A percentile compares a stretch with the other conserved stretches of the same genome.
These are phyloP conservation scores for Salpingus planirostris DNA, from an alignment of 2,888 invertebrate species.

Conservation along the genomic window DNA sequence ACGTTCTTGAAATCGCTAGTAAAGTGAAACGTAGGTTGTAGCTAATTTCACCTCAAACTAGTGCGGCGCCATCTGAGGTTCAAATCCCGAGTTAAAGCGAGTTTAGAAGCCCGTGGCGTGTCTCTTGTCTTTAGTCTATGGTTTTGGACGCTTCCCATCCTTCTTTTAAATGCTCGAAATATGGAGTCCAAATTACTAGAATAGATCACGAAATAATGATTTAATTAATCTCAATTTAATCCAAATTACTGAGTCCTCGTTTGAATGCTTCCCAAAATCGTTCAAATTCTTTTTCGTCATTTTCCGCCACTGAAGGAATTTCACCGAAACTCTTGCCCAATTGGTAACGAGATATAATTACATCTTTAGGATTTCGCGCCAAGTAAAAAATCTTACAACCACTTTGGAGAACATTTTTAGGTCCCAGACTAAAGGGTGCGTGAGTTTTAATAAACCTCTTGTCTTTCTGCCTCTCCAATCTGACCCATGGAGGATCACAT, in stretches of 20 bases:
- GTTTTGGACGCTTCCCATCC: slow-evolving; percentile 57
- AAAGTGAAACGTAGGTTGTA: no score
- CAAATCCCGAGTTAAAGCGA: no score
- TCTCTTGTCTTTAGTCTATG: no score
- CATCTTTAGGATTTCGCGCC: not conserved
- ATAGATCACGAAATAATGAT: no score
- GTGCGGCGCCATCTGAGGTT: no score
- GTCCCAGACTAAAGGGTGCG: not conserved
- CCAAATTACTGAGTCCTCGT: no score
- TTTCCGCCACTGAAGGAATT: no score
- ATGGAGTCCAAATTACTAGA: slow-evolving; percentile 43
- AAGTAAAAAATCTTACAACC: not conserved
- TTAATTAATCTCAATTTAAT: no score
- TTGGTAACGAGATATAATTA: not conserved
- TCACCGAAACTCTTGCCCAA: no score
- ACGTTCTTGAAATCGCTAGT: no score
- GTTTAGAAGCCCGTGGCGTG: no score
- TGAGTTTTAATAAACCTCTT: not conserved
- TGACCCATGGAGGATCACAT: not conserved
- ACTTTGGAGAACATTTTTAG: not conserved
- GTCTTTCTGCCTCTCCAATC: not conserved
- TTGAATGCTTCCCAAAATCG: not conserved
- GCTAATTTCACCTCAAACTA: no score
- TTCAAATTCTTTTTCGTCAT: not conserved
- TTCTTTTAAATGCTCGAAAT: slow-evolving; percentile 64